Percentiles rank a stretch among this genome's conserved stretches.
Conservation (phyloP, 2,113 vertebrate genomes). For the Coturnix japonica region DNA sequence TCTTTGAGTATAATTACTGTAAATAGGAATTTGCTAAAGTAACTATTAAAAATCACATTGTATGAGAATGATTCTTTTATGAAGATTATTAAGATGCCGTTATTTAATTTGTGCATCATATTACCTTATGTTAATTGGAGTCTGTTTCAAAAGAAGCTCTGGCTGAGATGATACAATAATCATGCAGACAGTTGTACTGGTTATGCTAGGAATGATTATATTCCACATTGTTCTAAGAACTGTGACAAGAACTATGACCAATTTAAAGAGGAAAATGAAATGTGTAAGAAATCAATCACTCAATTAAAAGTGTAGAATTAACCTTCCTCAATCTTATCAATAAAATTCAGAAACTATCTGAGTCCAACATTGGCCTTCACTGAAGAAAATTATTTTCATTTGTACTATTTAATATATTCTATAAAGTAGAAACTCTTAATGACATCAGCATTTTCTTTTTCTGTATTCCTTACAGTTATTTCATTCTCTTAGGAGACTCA, state of each 20-base stretch:
- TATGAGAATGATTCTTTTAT: background rate
- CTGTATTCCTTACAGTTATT: background rate
- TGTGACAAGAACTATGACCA: background rate
- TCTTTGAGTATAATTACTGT: background rate
- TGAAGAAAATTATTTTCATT: background rate
- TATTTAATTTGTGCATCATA: background rate
- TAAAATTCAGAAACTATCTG: background rate
- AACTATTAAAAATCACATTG: background rate
- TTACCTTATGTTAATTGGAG: slow-evolving; percentile 26
- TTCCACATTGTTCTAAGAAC: background rate
- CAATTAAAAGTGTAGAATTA: background rate
- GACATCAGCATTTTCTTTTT: background rate
- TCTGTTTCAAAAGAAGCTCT: slow-evolving; percentile 34
- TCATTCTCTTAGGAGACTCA: background rate
- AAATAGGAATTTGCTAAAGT: background rate
- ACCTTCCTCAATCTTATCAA: background rate
- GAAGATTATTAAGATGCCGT: background rate
- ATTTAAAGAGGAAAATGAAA: background rate
- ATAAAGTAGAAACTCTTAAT: background rate
- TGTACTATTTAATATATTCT: background rate
- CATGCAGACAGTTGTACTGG: background rate
- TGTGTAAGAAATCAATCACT: background rate
- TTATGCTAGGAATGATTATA: background rate
- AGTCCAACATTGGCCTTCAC: background rate
- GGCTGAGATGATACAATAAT: background rate